phyloP scores from a whole-genome alignment of 30 jellyfish, hydroid and myxozoan species.

The Turritopsis dohrnii region DNA sequence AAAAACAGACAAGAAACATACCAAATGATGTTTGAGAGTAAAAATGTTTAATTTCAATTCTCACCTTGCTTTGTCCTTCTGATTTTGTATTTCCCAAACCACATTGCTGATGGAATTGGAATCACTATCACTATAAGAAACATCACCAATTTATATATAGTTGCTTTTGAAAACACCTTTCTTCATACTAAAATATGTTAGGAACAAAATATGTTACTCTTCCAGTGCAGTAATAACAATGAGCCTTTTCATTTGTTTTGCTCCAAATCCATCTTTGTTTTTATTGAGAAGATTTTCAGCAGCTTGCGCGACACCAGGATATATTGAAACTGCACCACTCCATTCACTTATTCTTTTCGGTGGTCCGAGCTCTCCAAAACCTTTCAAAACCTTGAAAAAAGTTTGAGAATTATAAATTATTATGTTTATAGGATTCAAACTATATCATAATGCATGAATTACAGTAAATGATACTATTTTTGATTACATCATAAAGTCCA shows the following conservation, averaged over 20 bases:
- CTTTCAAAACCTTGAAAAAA: conserved; percentile 44
- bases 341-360: conserved; percentile 36
- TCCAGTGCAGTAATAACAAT: conserved; percentile 42
- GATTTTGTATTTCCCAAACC: conserved; percentile 47
- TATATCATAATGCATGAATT: too few relatives aligned
- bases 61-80: conserved; percentile 41
- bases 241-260: conserved; percentile 32
- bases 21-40: too few relatives aligned
- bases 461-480: too few relatives aligned
- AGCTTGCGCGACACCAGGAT: conserved; percentile 62
- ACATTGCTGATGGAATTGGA: conserved; percentile 31
- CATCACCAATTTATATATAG: neutral
- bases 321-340: conserved; percentile 10
- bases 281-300: conserved; percentile 36
- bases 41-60: neutral
- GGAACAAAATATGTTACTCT: conserved; percentile 16
- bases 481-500: too few relatives aligned
- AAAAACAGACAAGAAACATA: neutral
- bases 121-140: conserved; percentile 43
- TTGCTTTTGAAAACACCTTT: neutral
- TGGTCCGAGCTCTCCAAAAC: conserved; percentile 52
- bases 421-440: neutral
- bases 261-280: neutral
- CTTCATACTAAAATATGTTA: neutral
- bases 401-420: neutral